These are phyloP conservation scores for Lochmaea crataegi DNA, from an alignment of 2,888 invertebrate genomes.

Conservation along the genomic window DNA sequence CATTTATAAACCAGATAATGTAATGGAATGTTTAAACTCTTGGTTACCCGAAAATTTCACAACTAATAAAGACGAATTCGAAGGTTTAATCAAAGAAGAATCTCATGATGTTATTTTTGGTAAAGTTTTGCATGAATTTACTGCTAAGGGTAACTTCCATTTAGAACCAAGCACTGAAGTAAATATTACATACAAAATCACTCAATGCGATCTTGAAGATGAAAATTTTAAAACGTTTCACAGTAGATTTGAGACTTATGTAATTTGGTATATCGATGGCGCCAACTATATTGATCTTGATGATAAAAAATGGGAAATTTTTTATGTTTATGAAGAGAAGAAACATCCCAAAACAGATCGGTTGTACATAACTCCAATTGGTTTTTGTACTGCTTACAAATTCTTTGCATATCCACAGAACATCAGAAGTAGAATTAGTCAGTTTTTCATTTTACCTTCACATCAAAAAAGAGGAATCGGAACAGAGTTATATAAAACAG, in stretches of 20 bases:
- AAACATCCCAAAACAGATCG: constrained; percentile 69
- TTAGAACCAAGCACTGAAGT: constrained; percentile 52
- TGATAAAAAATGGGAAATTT: constrained; percentile 92
- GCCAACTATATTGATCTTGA: constrained; percentile 93
- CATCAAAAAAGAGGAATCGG: constrained; percentile 90
- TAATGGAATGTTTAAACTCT: constrained; percentile 52
- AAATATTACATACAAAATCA: constrained; percentile 78
- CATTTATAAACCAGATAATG: constrained; percentile 54
- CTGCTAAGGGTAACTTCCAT: constrained; percentile 41
- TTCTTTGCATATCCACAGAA: constrained; percentile 94
- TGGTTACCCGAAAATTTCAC: constrained; percentile 59
- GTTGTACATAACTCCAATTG: constrained; percentile 79
- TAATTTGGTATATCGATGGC: constrained; percentile 96
- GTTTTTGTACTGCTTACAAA: constrained; percentile 92
- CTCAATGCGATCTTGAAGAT: constrained; percentile 76
- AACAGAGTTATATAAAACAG: constrained; percentile 73
- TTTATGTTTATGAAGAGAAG: constrained; percentile 83
- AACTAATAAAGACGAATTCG: constrained; percentile 51
- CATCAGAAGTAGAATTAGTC: constrained; percentile 90
- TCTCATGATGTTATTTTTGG: constrained; percentile 57
- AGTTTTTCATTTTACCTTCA: constrained; percentile 92
- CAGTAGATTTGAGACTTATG: constrained; percentile 87
- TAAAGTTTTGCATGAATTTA: constrained; percentile 51
- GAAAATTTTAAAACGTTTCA: constrained; percentile 84
- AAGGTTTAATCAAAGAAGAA: constrained; percentile 50